A percentile compares a stretch with the other conserved stretches of the same genome.
Evolutionary conservation across 2,797 vertebrate genomes (phyloP).

Genomic region (Cercopithecus mitis): DNA sequence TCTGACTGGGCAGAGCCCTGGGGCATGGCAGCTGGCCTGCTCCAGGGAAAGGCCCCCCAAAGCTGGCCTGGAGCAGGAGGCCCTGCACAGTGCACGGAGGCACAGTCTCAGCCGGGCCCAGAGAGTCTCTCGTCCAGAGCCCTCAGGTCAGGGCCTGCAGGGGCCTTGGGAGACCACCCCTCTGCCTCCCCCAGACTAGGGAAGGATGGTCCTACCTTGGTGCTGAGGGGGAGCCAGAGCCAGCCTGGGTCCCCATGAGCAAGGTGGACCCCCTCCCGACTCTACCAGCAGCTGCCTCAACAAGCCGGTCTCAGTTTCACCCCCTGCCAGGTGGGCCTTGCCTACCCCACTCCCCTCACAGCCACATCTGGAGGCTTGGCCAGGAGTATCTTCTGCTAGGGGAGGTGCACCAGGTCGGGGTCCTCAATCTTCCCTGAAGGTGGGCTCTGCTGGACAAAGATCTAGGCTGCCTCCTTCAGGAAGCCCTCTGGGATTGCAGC

Average conservation of each 20-base stretch:
- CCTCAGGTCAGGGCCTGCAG: not conserved
- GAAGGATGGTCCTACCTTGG: not conserved
- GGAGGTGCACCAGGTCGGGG: rapidly evolving
- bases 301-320: not conserved
- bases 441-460: not conserved
- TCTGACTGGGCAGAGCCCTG: not conserved
- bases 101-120: not conserved
- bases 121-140: not conserved
- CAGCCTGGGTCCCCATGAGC: not conserved
- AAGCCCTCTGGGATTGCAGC: not conserved
- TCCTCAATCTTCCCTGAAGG: not conserved
- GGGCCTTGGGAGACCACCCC: not conserved
- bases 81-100: not conserved
- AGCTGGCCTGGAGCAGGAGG: not conserved
- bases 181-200: too few relatives aligned
- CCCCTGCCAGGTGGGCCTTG: not conserved
- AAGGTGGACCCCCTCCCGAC: too few relatives aligned
- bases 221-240: not conserved
- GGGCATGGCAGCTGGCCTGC: too few relatives aligned
- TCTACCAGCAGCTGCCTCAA: not conserved
- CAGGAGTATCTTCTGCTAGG: not conserved
- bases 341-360: not conserved
- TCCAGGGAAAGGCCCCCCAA: not conserved
- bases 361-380: not conserved
- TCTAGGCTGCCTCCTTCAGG: not conserved